These are phyloP conservation scores for Aselliscus stoliczkanus DNA, from an alignment of 2,797 vertebrate species.

Conservation along the genomic window DNA sequence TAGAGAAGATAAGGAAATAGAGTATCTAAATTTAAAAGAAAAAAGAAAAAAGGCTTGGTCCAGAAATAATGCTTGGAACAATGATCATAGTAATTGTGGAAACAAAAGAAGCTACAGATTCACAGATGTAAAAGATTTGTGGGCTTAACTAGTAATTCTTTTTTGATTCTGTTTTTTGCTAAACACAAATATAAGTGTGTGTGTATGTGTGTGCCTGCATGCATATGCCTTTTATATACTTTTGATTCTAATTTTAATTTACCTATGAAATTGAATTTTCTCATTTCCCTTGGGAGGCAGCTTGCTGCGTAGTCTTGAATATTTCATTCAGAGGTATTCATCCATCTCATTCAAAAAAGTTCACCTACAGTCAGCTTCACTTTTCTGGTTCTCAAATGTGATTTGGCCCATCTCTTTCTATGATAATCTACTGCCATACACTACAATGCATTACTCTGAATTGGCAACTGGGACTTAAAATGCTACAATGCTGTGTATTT, in stretches of 20 bases:
- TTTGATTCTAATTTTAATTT: slow-evolving; percentile 24
- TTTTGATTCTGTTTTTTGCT: background rate
- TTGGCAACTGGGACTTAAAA: background rate
- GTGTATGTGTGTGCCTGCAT: background rate
- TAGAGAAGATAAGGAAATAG: background rate
- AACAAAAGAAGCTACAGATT: background rate
- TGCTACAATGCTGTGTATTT: background rate
- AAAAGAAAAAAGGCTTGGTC: background rate
- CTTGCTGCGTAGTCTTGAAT: slow-evolving; percentile 19
- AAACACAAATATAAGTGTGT: background rate
- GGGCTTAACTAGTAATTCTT: background rate
- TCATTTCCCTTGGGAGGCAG: background rate
- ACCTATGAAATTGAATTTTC: background rate
- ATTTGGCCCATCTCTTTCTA: background rate
- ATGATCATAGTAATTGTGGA: background rate
- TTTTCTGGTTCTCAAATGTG: slow-evolving; percentile 16
- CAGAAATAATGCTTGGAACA: background rate
- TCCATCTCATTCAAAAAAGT: slow-evolving; percentile 3
- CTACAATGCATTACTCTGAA: background rate
- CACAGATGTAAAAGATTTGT: background rate
- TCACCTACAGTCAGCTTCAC: background rate
- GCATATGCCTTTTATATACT: background rate
- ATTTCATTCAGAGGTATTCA: slow-evolving; percentile 26
- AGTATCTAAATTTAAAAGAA: background rate
- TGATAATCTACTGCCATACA: background rate